Evolutionary conservation across 1,140 invertebrate species (phyloP).

Genomic region (Ceratina japonica): DNA sequence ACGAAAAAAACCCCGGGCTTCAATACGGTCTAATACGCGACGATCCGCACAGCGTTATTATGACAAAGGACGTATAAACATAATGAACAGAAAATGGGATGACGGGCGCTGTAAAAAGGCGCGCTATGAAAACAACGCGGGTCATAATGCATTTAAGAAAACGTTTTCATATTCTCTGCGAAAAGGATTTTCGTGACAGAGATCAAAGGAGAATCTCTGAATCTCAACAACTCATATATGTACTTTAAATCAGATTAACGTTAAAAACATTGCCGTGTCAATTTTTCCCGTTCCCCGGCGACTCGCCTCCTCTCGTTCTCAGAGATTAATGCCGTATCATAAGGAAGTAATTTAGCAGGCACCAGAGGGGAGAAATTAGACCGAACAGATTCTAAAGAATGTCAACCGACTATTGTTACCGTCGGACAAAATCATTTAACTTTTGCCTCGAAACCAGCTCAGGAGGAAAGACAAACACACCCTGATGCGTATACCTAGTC

Average conservation of each 20-base stretch:
- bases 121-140: background rate
- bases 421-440: no score
- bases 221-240: background rate
- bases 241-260: background rate
- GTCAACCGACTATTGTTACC: no score
- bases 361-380: no score
- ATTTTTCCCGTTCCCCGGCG: no score
- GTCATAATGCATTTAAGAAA: background rate
- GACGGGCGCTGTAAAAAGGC: background rate
- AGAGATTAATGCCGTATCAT: no score
- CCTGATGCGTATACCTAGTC: background rate
- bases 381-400: no score
- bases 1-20: slow-evolving; percentile 11
- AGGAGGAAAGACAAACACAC: no score
- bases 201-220: background rate
- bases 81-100: background rate
- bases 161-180: background rate
- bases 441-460: no score
- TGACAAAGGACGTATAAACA: background rate
- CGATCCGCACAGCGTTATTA: background rate
- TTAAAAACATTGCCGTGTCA: background rate
- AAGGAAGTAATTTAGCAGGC: no score
- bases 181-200: background rate
- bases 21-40: slow-evolving; percentile 8
- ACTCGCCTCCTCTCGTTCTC: no score